Percentiles rank a stretch among this genome's conserved stretches.
Conservation (phyloP, 2,113 vertebrate species). For the Litocranius walleri region DNA sequence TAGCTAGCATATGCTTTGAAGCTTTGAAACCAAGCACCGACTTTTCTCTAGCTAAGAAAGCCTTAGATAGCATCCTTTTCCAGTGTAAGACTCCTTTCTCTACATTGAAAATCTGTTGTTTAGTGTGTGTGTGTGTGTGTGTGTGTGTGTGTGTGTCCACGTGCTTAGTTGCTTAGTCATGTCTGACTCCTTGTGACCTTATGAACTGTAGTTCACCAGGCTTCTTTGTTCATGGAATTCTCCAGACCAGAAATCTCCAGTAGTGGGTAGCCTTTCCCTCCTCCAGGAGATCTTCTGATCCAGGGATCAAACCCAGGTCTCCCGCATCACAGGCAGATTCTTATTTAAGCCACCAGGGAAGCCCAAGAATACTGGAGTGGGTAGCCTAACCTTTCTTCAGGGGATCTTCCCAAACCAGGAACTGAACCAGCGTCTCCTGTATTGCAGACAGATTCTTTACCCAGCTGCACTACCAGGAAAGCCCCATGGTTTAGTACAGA, state of each 20-base stretch:
- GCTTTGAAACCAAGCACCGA: background rate
- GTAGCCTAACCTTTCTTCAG: background rate
- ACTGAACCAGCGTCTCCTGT: background rate
- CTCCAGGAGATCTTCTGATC: background rate
- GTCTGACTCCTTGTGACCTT: background rate
- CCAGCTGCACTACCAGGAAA: background rate
- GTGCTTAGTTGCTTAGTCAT: rapidly evolving
- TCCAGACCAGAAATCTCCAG: background rate
- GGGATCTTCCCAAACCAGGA: background rate
- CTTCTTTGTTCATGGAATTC: background rate
- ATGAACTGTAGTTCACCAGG: background rate
- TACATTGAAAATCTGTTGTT: background rate
- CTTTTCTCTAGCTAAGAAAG: background rate
- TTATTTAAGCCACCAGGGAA: background rate
- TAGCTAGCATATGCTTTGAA: background rate
- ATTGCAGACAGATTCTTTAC: background rate
- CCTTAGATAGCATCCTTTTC: background rate
- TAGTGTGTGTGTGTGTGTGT: background rate
- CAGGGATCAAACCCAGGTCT: background rate
- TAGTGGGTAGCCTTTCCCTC: background rate
- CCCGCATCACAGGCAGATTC: background rate
- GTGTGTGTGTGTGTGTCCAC: background rate
- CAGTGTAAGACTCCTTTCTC: background rate
- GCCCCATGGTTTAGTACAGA: background rate
- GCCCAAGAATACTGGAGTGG: background rate